A percentile compares a stretch with the other conserved stretches of the same genome.
Conservation (phyloP, 2,797 vertebrate genomes). For the Champsocephalus gunnari region DNA sequence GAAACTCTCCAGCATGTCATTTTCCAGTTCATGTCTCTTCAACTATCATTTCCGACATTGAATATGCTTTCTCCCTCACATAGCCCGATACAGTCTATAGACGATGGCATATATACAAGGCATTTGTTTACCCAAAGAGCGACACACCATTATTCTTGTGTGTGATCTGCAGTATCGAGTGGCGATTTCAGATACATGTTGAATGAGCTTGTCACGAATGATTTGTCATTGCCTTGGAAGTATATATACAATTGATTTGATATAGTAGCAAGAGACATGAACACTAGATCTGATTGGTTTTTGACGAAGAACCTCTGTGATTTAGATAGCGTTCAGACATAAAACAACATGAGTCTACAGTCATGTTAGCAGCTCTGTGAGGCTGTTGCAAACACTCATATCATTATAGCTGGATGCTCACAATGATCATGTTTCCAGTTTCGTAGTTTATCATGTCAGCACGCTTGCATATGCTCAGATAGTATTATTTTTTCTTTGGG, state of each 20-base stretch:
- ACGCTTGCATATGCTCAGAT: no score
- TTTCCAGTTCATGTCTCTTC: neutral
- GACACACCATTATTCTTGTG: neutral
- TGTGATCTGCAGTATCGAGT: neutral
- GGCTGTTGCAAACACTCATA: neutral
- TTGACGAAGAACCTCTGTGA: neutral
- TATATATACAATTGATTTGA: neutral
- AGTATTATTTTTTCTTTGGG: no score
- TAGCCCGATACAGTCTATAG: no score
- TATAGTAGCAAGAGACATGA: constrained; percentile 1
- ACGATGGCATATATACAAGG: neutral
- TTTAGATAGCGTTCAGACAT: neutral
- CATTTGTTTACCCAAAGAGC: neutral
- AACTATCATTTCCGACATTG: constrained; percentile 6
- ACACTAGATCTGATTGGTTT: neutral
- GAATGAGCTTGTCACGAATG: neutral
- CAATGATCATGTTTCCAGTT: neutral
- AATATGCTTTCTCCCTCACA: neutral
- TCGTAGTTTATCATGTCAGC: neutral
- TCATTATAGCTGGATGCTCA: neutral
- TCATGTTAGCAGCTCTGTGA: neutral
- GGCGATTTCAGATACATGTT: neutral
- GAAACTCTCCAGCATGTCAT: constrained; percentile 25
- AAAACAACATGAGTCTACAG: neutral
- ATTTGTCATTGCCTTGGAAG: neutral